These are phyloP conservation scores for Poeciliopsis turneri DNA, from an alignment of 2,797 vertebrate species.

Conservation along the genomic window DNA sequence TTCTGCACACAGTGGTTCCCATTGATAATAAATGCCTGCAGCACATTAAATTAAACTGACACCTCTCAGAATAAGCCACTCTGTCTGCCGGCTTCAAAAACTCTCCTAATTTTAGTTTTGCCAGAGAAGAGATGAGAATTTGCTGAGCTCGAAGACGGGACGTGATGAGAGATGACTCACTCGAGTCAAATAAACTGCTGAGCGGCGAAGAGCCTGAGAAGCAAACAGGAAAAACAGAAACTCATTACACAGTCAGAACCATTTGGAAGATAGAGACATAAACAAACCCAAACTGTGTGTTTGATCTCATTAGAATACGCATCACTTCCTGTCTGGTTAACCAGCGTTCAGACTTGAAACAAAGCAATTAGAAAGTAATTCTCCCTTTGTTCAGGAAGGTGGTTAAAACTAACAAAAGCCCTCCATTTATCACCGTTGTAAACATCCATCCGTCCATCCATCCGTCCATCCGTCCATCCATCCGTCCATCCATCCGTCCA, in stretches of 20 bases:
- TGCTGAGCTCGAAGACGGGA: constrained; percentile 24
- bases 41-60: constrained; percentile 28
- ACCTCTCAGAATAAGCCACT: constrained; percentile 48
- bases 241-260: constrained; percentile 16
- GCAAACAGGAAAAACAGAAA: neutral
- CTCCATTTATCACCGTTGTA: neutral
- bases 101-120: constrained; percentile 41
- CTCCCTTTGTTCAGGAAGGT: neutral
- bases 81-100: constrained; percentile 19
- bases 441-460: neutral
- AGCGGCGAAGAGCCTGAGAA: neutral
- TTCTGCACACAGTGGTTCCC: constrained; percentile 38
- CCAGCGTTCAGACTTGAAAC: neutral
- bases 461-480: too few species aligned
- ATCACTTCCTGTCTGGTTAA: neutral
- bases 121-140: constrained; percentile 22
- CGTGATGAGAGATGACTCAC: constrained; percentile 46
- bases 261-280: constrained; percentile 2
- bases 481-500: too few species aligned
- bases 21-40: constrained; percentile 24
- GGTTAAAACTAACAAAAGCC: too few species aligned
- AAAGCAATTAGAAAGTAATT: neutral
- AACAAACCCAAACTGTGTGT: neutral
- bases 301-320: neutral
- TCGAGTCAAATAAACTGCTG: constrained; percentile 42